Percentiles rank a stretch among this genome's conserved stretches.
These are phyloP conservation scores for Rhopalosiphum maidis DNA, from an alignment of 1,140 invertebrate genomes.

Conservation along the genomic window DNA sequence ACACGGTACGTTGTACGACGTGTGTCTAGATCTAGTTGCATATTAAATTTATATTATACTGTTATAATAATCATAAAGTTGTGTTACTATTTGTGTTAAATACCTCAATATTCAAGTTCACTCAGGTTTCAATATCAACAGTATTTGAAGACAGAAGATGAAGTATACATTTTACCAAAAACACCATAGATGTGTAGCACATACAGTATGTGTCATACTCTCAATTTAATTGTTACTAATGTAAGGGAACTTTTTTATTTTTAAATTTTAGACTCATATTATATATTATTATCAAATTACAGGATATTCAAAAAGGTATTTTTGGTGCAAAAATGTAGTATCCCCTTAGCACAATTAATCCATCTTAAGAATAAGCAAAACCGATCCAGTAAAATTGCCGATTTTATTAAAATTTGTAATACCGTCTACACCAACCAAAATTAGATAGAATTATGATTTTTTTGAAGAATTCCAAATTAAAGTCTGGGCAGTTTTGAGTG, in stretches of 20 bases:
- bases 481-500: neutral
- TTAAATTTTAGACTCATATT: constrained; percentile 2
- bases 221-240: neutral
- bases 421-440: neutral
- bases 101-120: too few relatives aligned
- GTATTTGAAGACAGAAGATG: neutral
- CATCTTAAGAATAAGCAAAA: neutral
- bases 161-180: neutral
- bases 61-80: too few relatives aligned
- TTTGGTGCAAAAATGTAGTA: neutral
- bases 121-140: too few relatives aligned
- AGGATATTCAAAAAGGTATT: constrained; percentile 19
- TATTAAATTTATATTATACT: too few relatives aligned
- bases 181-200: neutral
- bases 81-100: too few relatives aligned
- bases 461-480: neutral
- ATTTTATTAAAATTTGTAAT: constrained; percentile 5
- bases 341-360: neutral
- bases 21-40: too few relatives aligned
- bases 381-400: neutral
- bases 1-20: too few relatives aligned
- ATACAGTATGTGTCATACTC: too few relatives aligned
- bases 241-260: neutral
- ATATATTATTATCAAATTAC: neutral
- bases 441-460: neutral